These are phyloP conservation scores for Druceiella hillmani DNA, from an alignment of 2,888 invertebrate genomes.

Conservation along the genomic window DNA sequence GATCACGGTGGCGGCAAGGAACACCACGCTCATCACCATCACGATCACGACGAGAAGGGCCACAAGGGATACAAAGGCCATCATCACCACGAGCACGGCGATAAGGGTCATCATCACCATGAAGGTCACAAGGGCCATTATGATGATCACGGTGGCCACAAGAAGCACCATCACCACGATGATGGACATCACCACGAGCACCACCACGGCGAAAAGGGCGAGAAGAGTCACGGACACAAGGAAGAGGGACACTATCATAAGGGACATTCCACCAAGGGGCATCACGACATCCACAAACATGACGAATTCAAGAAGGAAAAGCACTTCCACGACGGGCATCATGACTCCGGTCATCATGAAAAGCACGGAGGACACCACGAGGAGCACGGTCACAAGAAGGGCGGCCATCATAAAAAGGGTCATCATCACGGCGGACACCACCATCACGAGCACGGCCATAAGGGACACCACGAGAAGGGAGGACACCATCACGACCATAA, in stretches of 20 bases:
- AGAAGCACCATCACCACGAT: constrained; percentile 60
- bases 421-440: constrained; percentile 74
- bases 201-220: constrained; percentile 61
- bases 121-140: constrained; percentile 58
- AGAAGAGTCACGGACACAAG: constrained; percentile 53
- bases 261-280: constrained; percentile 80
- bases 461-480: constrained; percentile 76
- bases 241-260: constrained; percentile 70
- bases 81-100: constrained; percentile 60
- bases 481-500: constrained; percentile 74
- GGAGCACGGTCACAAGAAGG: constrained; percentile 75
- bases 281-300: constrained; percentile 78
- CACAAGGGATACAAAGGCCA: constrained; percentile 68
- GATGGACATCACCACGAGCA: constrained; percentile 61
- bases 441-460: constrained; percentile 74
- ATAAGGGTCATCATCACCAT: constrained; percentile 71
- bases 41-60: constrained; percentile 64
- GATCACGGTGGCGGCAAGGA: constrained; percentile 61
- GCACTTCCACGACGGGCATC: constrained; percentile 80
- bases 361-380: constrained; percentile 76
- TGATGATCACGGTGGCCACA: constrained; percentile 59
- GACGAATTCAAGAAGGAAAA: constrained; percentile 84
- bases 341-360: constrained; percentile 73
- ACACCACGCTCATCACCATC: constrained; percentile 58
- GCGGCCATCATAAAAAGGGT: constrained; percentile 73